phyloP scores from a whole-genome alignment of 2,888 invertebrate species.

The Ichneumon xanthorius region DNA sequence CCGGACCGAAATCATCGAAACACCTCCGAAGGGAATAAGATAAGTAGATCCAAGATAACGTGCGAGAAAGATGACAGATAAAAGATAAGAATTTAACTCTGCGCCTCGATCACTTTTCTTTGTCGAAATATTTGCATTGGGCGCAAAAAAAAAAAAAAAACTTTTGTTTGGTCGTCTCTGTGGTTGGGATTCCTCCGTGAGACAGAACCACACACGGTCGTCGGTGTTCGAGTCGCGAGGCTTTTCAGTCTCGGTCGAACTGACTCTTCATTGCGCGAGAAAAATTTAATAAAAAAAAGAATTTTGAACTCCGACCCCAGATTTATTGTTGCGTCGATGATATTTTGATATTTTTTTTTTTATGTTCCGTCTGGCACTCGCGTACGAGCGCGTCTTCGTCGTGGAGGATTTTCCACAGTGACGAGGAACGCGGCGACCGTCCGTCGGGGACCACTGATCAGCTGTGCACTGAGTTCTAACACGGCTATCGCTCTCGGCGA shows the following conservation, averaged over 20 bases:
- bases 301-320: conserved; percentile 3
- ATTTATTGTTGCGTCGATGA: conserved; percentile 28
- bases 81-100: conserved; percentile 26
- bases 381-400: conserved; percentile 46
- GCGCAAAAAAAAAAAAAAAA: conserved; percentile 2
- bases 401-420: conserved; percentile 61
- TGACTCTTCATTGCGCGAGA: conserved; percentile 38
- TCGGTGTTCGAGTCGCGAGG: conserved; percentile 25
- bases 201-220: conserved; percentile 4
- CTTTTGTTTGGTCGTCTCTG: conserved; percentile 21
- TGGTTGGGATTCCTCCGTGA: background rate
- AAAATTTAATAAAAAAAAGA: conserved; percentile 37
- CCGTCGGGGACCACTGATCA: conserved; percentile 80
- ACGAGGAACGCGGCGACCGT: conserved; percentile 73
- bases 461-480: conserved; percentile 79
- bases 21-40: conserved; percentile 71
- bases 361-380: conserved; percentile 26
- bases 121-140: conserved; percentile 38
- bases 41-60: conserved; percentile 32
- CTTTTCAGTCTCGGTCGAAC: conserved; percentile 39
- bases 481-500: conserved; percentile 54
- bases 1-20: conserved; percentile 81
- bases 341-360: conserved; percentile 45
- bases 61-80: conserved; percentile 7
- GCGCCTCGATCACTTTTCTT: conserved; percentile 51